Evolutionary conservation across 2,888 invertebrate species (phyloP).

Genomic region (Zelleria hepariella): DNA sequence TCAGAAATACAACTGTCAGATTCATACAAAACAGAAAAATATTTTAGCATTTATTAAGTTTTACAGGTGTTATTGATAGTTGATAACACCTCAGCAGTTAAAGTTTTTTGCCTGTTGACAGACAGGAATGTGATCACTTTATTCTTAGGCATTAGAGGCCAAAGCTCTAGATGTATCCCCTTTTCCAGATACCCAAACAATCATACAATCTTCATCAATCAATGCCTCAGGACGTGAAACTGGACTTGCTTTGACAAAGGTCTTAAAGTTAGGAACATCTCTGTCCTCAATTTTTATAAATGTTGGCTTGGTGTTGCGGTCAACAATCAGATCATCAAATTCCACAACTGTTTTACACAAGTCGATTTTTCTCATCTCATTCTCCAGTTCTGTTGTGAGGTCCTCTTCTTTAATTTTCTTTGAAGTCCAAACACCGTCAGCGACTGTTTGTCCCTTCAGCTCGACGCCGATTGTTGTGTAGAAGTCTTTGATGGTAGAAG

Average conservation of each 20-base stretch:
- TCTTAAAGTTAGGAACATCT: slow-evolving; percentile 50
- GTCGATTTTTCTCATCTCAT: slow-evolving; percentile 35
- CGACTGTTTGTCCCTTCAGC: neutral
- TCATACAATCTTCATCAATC: neutral
- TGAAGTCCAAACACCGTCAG: neutral
- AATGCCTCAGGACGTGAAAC: neutral
- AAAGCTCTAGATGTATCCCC: neutral
- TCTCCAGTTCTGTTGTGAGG: slow-evolving; percentile 35
- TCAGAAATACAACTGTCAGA: too few relatives aligned
- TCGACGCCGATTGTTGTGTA: neutral
- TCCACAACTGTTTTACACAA: slow-evolving; percentile 44
- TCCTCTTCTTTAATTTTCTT: slow-evolving; percentile 34
- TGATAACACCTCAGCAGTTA: neutral
- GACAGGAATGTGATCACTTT: neutral
- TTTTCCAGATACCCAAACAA: neutral
- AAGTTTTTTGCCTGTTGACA: neutral
- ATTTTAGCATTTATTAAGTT: too few relatives aligned
- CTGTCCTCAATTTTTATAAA: slow-evolving; percentile 43
- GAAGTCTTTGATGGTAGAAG: neutral
- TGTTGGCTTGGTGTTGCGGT: slow-evolving; percentile 30
- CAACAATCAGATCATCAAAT: neutral
- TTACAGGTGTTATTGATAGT: too few relatives aligned
- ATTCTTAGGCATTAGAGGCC: neutral
- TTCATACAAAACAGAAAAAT: too few relatives aligned
- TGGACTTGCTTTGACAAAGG: slow-evolving; percentile 22